phyloP scores from a whole-genome alignment of 2,888 invertebrate genomes.

The Cheilosia impressa region DNA sequence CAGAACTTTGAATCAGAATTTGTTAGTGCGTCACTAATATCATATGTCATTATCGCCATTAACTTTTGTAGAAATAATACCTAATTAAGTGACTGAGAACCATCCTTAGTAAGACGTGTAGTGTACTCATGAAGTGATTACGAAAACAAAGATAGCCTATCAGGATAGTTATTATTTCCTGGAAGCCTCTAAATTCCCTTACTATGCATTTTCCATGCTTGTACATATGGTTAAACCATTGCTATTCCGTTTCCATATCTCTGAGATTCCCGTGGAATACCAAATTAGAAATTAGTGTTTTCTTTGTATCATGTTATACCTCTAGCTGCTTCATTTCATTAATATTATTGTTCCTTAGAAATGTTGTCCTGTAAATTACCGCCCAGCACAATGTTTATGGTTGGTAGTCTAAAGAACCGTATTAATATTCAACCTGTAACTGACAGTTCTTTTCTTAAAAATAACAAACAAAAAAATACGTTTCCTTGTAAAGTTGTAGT shows the following conservation, averaged over 20 bases:
- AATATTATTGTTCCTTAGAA: slow-evolving; percentile 32
- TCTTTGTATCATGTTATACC: background rate
- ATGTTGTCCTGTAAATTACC: slow-evolving; percentile 35
- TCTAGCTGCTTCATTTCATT: slow-evolving; percentile 3
- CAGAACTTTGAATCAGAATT: too few species aligned
- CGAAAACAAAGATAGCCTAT: background rate
- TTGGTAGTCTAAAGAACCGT: slow-evolving; percentile 8
- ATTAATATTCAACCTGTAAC: slow-evolving; percentile 15
- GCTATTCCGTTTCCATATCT: slow-evolving; percentile 23
- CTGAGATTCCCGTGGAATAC: slow-evolving; percentile 15
- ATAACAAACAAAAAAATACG: background rate
- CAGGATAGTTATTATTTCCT: background rate
- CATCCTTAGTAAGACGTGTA: background rate
- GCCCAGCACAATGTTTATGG: slow-evolving; percentile 48
- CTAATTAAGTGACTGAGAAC: too few species aligned
- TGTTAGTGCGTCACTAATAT: too few species aligned
- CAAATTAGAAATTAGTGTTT: slow-evolving; percentile 3
- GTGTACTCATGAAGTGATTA: background rate
- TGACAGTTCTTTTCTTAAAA: slow-evolving; percentile 3
- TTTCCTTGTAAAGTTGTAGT: slow-evolving; percentile 63
- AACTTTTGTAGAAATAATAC: too few species aligned
- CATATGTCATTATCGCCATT: too few species aligned
- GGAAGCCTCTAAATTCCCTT: slow-evolving; percentile 6
- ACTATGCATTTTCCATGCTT: slow-evolving; percentile 27
- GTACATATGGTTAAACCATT: slow-evolving; percentile 43